A percentile compares a stretch with the other conserved stretches of the same genome.
Evolutionary conservation across 2,797 vertebrate genomes (phyloP).

Genomic region (Diceros bicornis): DNA sequence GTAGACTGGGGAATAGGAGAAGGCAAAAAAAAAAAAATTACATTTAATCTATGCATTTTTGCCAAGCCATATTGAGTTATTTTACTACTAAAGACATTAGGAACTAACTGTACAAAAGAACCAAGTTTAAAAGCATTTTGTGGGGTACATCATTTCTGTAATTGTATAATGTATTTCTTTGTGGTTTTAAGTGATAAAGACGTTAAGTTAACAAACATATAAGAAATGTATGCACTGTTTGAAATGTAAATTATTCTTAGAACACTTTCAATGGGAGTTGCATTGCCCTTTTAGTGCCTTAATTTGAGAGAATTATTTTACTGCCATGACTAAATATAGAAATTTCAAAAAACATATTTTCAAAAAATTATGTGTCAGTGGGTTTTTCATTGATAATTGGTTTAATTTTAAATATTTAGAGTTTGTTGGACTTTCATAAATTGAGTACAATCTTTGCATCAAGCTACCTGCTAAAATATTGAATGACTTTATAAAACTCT

Average conservation of each 20-base stretch:
- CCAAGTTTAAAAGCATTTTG: constrained; percentile 90
- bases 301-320: constrained; percentile 95
- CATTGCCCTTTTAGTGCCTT: constrained; percentile 98
- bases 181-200: constrained; percentile 95
- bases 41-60: constrained; percentile 99
- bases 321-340: constrained; percentile 94
- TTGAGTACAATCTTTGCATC: constrained; percentile 91
- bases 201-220: constrained; percentile 98
- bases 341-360: constrained; percentile 87
- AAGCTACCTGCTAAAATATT: constrained; percentile 90
- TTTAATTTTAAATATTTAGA: constrained; percentile 88
- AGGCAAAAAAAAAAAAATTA: constrained; percentile 92
- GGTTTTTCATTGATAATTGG: constrained; percentile 87
- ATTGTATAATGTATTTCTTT: constrained; percentile 98
- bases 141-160: constrained; percentile 96
- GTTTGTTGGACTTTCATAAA: constrained; percentile 88
- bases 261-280: constrained; percentile 97
- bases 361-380: constrained; percentile 84
- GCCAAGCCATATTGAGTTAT: constrained; percentile 97
- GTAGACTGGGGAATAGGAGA: constrained; percentile 90
- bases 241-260: constrained; percentile 99
- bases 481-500: constrained; percentile 88
- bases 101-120: constrained; percentile 93
- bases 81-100: constrained; percentile 95
- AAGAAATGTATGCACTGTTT: constrained; percentile 98